Conservation (phyloP, 2,888 invertebrate genomes). For the Oxytorus armatus region DNA sequence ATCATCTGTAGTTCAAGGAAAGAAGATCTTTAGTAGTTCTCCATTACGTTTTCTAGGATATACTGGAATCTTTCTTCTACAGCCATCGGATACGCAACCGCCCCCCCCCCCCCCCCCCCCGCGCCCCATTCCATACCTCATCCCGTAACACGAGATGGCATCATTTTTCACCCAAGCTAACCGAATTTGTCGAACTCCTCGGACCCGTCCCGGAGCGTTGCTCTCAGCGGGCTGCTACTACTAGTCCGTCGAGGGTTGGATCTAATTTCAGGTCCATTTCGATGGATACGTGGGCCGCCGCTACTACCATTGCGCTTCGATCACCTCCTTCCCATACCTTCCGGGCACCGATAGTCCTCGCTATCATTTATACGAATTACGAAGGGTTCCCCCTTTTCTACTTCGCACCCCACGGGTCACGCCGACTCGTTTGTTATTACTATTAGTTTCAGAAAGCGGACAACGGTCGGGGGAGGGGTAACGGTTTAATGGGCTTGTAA, state of each 20-base stretch:
- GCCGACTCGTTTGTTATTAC: conserved; percentile 74
- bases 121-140: conserved; percentile 57
- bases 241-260: conserved; percentile 77
- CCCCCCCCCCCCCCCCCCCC: too few relatives aligned
- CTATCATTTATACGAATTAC: conserved; percentile 85
- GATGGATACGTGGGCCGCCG: too few relatives aligned
- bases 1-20: neutral
- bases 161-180: conserved; percentile 83
- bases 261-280: conserved; percentile 83
- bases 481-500: conserved; percentile 71
- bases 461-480: conserved; percentile 11
- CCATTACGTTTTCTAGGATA: neutral
- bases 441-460: conserved; percentile 68
- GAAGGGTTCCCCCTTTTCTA: conserved; percentile 72
- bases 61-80: conserved; percentile 42
- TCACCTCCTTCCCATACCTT: conserved; percentile 63
- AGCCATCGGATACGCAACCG: conserved; percentile 1
- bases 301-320: conserved; percentile 60
- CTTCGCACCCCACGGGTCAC: conserved; percentile 69
- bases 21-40: neutral
- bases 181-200: conserved; percentile 83
- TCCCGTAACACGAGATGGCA: conserved; percentile 64
- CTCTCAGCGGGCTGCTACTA: conserved; percentile 34
- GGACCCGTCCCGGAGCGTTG: conserved; percentile 73
- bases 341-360: conserved; percentile 74